phyloP scores from a whole-genome alignment of 2,888 invertebrate species.

The Phortica magna region DNA sequence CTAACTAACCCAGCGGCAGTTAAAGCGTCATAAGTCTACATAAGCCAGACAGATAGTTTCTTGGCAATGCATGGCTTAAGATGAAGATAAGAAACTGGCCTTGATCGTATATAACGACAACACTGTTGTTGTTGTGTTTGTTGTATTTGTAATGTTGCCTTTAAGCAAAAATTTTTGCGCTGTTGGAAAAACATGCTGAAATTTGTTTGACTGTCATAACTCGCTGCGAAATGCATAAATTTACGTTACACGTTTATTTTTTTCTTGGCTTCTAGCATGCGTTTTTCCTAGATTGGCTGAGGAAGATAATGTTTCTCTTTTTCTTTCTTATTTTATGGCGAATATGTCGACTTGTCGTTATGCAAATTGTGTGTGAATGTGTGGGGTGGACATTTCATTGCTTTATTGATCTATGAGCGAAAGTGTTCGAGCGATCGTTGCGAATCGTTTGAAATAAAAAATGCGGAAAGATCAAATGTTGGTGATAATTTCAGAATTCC shows the following conservation, averaged over 20 bases:
- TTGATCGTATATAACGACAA: conserved; percentile 52
- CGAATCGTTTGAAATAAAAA: neutral
- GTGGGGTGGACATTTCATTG: neutral
- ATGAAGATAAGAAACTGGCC: conserved; percentile 47
- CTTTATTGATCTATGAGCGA: conserved; percentile 21
- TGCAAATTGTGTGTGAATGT: conserved; percentile 20
- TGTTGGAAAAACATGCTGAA: conserved; percentile 48
- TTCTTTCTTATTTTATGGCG: neutral
- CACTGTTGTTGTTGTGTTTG: conserved; percentile 25
- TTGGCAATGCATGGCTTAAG: conserved; percentile 33
- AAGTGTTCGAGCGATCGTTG: conserved; percentile 9
- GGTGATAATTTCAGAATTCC: neutral
- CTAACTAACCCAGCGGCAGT: conserved; percentile 38
- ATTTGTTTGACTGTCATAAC: conserved; percentile 71
- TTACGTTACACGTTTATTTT: conserved; percentile 34
- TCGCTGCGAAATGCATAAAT: conserved; percentile 68
- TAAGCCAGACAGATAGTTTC: conserved; percentile 37
- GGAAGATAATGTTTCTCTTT: neutral
- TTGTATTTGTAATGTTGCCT: conserved; percentile 36
- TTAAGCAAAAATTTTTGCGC: neutral
- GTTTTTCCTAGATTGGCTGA: conserved; percentile 13
- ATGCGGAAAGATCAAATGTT: neutral
- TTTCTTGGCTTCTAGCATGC: neutral
- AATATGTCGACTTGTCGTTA: neutral
- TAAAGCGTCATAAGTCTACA: conserved; percentile 48